phyloP scores from a whole-genome alignment of 2,113 vertebrate genomes.

The Rhizomys pruinosus region DNA sequence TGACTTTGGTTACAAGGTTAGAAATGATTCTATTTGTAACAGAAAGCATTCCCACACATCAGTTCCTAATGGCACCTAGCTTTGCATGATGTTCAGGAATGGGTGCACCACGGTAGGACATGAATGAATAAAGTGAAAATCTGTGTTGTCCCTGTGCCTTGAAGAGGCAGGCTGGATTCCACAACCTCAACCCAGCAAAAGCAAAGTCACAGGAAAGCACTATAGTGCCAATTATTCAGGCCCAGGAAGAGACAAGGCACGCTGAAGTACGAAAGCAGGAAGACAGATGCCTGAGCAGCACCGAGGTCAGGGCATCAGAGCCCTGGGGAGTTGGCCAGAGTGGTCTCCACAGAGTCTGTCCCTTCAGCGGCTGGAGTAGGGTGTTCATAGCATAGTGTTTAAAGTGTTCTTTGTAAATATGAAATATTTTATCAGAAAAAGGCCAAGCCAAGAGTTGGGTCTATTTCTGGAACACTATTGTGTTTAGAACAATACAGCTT shows the following conservation, averaged over 20 bases:
- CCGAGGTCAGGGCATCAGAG: not conserved
- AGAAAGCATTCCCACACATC: rapidly evolving
- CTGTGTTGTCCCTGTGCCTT: rapidly evolving
- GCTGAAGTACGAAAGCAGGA: rapidly evolving
- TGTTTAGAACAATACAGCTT: not conserved
- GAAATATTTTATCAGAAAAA: not conserved
- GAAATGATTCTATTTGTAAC: too few relatives aligned
- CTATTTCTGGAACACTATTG: slow-evolving; percentile 25
- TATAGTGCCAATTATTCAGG: not conserved
- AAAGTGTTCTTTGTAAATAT: not conserved
- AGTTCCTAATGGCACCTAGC: not conserved
- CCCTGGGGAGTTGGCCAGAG: not conserved
- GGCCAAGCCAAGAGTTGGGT: not conserved
- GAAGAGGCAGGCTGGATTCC: not conserved
- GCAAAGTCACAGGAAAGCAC: not conserved
- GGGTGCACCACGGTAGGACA: not conserved
- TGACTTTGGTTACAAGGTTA: too few relatives aligned
- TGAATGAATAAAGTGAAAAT: not conserved
- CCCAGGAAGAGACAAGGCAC: too few relatives aligned
- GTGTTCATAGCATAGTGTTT: rapidly evolving
- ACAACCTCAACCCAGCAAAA: rapidly evolving
- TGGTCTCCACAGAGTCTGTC: rapidly evolving
- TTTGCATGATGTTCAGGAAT: not conserved
- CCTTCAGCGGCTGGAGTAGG: not conserved
- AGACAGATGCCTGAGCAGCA: not conserved